phyloP scores from a whole-genome alignment of 2,888 invertebrate species.

The Oscheius sp. region DNA sequence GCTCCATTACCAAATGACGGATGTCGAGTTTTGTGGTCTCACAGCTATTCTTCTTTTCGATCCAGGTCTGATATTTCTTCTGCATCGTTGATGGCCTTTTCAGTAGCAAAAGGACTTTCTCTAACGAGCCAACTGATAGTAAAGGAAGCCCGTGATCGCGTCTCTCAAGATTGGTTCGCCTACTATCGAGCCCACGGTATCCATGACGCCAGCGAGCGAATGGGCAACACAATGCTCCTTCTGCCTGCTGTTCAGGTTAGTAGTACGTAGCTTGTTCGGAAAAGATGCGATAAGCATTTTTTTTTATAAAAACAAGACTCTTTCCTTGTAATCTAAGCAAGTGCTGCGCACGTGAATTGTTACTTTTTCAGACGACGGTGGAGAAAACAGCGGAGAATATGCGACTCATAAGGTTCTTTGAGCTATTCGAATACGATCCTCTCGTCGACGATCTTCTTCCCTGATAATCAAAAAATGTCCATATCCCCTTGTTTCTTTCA shows the following conservation, averaged over 20 bases:
- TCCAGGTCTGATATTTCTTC: conserved; percentile 46
- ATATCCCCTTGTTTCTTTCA: too few species aligned
- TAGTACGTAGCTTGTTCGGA: not conserved
- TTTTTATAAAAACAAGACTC: not conserved
- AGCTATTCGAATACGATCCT: conserved; percentile 64
- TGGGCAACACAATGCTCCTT: conserved; percentile 66
- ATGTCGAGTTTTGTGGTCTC: conserved; percentile 63
- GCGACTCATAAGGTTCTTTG: conserved; percentile 65
- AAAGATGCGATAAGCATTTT: not conserved
- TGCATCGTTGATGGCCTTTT: conserved; percentile 5
- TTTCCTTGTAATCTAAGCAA: not conserved
- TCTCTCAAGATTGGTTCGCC: conserved; percentile 63
- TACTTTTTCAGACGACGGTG: conserved; percentile 47
- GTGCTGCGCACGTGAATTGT: not conserved
- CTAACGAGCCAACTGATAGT: conserved; percentile 43
- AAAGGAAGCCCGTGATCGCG: conserved; percentile 45
- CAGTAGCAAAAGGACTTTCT: conserved; percentile 43
- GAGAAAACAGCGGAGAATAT: conserved; percentile 58
- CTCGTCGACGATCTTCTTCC: conserved; percentile 62
- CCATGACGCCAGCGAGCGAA: conserved; percentile 52
- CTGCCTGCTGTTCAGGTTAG: conserved; percentile 52
- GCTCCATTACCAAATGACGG: conserved; percentile 58
- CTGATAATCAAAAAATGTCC: too few species aligned
- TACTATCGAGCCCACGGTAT: conserved; percentile 57
- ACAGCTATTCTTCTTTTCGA: conserved; percentile 63